These are phyloP conservation scores for Malaclemys terrapin DNA, from an alignment of 2,113 vertebrate genomes.

Conservation along the genomic window DNA sequence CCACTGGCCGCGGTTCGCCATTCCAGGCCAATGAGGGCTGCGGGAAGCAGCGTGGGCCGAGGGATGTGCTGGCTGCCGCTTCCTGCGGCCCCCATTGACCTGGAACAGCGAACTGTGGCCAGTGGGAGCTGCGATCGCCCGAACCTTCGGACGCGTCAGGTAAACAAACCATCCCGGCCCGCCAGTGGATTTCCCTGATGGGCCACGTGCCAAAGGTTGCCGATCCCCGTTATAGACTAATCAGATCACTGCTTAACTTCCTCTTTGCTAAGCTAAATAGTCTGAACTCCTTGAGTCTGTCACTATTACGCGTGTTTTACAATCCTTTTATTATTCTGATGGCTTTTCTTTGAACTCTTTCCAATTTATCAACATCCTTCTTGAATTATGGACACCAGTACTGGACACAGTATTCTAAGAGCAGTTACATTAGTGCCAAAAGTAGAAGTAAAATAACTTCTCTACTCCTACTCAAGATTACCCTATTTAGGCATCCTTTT, in stretches of 20 bases:
- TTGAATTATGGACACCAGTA: not conserved
- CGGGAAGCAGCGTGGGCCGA: no score
- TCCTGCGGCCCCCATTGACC: no score
- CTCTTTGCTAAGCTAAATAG: not conserved
- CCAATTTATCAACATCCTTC: not conserved
- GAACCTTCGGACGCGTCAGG: no score
- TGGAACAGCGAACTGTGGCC: no score
- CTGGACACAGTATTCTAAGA: not conserved
- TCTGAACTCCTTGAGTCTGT: not conserved
- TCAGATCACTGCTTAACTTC: not conserved
- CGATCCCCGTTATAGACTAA: not conserved
- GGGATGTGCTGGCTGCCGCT: no score
- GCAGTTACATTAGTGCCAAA: not conserved
- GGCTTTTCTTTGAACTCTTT: not conserved
- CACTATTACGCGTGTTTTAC: not conserved
- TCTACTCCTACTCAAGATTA: not conserved
- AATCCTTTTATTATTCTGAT: not conserved
- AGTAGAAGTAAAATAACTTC: not conserved
- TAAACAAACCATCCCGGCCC: no score
- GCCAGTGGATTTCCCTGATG: no score
- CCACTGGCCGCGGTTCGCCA: no score
- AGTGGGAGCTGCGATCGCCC: no score
- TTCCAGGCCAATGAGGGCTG: no score
- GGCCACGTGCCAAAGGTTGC: no score
- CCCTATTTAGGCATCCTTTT: not conserved